Evolutionary conservation across 2,888 invertebrate genomes (phyloP).

Genomic region (Halictus quadricinctus): DNA sequence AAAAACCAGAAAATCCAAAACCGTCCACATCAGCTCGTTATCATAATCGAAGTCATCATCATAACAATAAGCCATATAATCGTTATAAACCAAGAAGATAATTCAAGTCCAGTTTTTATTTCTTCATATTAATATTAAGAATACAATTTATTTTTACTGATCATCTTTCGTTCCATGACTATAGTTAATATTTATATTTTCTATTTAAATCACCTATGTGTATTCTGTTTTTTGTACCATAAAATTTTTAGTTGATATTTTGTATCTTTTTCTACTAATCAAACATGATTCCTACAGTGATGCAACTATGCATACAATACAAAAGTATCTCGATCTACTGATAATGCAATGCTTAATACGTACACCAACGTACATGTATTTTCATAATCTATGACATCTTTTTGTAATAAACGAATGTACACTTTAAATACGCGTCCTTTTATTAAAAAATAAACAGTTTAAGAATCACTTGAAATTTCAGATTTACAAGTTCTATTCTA

Average conservation of each 20-base stretch:
- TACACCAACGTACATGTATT: slow-evolving; percentile 73
- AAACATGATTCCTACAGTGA: slow-evolving; percentile 61
- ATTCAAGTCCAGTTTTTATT: slow-evolving; percentile 52
- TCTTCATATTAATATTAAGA: slow-evolving; percentile 41
- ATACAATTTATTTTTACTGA: slow-evolving; percentile 35
- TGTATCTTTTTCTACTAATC: slow-evolving; percentile 33
- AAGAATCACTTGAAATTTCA: neutral
- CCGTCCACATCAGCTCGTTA: slow-evolving; percentile 79
- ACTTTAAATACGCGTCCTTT: slow-evolving; percentile 49
- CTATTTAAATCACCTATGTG: slow-evolving; percentile 39
- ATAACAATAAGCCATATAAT: slow-evolving; percentile 78
- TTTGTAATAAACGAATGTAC: slow-evolving; percentile 66
- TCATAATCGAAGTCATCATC: slow-evolving; percentile 73
- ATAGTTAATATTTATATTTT: slow-evolving; percentile 61
- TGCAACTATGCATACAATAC: slow-evolving; percentile 42
- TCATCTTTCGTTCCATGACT: slow-evolving; percentile 51
- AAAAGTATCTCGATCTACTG: slow-evolving; percentile 54
- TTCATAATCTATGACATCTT: slow-evolving; percentile 72
- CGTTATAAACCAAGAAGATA: slow-evolving; percentile 80
- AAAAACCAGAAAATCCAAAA: slow-evolving; percentile 81
- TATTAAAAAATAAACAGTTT: slow-evolving; percentile 2
- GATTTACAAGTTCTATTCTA: neutral
- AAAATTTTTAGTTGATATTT: slow-evolving; percentile 38
- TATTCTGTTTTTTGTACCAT: slow-evolving; percentile 38
- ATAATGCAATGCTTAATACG: slow-evolving; percentile 57